Conservation (phyloP, 2,797 vertebrate genomes). For the Momotus momota region DNA sequence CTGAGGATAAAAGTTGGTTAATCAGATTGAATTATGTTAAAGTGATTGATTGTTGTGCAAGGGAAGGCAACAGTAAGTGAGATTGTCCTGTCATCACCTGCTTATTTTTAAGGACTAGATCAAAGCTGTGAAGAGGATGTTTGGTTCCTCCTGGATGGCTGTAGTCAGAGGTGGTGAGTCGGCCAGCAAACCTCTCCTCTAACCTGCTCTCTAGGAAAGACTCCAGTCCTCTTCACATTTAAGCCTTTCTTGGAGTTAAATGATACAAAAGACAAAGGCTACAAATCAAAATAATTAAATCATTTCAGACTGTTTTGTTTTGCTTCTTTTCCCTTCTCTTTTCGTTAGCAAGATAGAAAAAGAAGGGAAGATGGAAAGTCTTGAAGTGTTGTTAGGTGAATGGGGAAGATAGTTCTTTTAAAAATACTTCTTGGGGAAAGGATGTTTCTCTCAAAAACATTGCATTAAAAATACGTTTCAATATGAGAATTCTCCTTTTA, state of each 20-base stretch:
- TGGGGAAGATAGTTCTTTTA: neutral
- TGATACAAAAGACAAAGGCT: neutral
- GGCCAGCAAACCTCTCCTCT: neutral
- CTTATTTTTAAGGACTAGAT: slow-evolving; percentile 52
- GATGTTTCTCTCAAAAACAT: neutral
- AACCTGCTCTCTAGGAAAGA: neutral
- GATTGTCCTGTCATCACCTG: slow-evolving; percentile 30
- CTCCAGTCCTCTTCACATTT: neutral
- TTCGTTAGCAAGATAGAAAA: neutral
- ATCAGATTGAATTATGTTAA: slow-evolving; percentile 30
- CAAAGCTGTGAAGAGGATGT: slow-evolving; percentile 3
- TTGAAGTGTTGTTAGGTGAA: neutral
- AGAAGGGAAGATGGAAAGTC: neutral
- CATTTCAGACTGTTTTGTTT: neutral
- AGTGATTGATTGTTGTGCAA: neutral
- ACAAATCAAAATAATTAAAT: neutral
- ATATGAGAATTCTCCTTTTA: neutral
- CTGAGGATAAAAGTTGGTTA: slow-evolving; percentile 21
- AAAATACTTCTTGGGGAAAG: neutral
- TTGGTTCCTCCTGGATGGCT: slow-evolving; percentile 14
- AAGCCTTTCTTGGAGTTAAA: neutral
- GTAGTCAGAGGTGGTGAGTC: neutral
- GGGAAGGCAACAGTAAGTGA: slow-evolving; percentile 16
- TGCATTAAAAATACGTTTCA: neutral
- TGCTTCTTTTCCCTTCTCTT: neutral